Evolutionary conservation across 2,113 vertebrate genomes (phyloP).

Genomic region (Nibea coibor): DNA sequence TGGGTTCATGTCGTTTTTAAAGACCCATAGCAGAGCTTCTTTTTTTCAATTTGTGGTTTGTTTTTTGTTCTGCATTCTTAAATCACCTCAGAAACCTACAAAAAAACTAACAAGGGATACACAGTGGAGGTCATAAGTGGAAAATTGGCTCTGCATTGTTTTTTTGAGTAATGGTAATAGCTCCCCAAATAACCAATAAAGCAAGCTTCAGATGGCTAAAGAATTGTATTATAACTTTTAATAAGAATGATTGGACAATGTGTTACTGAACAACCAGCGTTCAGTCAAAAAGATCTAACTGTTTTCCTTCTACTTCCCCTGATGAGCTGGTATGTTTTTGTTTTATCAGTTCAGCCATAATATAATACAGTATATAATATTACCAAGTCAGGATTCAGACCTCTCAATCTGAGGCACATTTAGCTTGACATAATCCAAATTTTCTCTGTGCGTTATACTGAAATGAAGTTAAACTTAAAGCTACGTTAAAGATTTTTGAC

Average conservation of each 20-base stretch:
- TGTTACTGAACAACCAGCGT: conserved; percentile 36
- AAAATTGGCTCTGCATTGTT: conserved; percentile 60
- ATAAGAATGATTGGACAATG: conserved; percentile 30
- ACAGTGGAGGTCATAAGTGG: conserved; percentile 37
- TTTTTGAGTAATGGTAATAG: conserved; percentile 66
- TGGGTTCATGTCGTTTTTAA: conserved; percentile 14
- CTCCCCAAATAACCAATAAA: conserved; percentile 58
- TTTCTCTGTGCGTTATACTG: not conserved
- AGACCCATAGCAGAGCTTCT: not conserved
- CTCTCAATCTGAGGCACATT: not conserved
- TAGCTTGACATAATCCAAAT: not conserved
- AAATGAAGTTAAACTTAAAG: not conserved
- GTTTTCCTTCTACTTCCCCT: conserved; percentile 8
- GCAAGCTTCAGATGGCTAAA: conserved; percentile 20
- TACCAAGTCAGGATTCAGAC: not conserved
- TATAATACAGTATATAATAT: not conserved
- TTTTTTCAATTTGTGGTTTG: conserved; percentile 37
- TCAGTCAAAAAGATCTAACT: conserved; percentile 13
- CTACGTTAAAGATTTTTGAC: not conserved
- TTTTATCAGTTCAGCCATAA: not conserved
- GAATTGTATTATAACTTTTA: conserved; percentile 13
- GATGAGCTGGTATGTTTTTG: not conserved
- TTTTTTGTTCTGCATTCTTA: conserved; percentile 14
- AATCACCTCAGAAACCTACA: conserved; percentile 55
- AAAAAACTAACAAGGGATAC: conserved; percentile 32